Evolutionary conservation across 2,888 invertebrate species (phyloP).

Genomic region (Eutolmus rufibarbis): DNA sequence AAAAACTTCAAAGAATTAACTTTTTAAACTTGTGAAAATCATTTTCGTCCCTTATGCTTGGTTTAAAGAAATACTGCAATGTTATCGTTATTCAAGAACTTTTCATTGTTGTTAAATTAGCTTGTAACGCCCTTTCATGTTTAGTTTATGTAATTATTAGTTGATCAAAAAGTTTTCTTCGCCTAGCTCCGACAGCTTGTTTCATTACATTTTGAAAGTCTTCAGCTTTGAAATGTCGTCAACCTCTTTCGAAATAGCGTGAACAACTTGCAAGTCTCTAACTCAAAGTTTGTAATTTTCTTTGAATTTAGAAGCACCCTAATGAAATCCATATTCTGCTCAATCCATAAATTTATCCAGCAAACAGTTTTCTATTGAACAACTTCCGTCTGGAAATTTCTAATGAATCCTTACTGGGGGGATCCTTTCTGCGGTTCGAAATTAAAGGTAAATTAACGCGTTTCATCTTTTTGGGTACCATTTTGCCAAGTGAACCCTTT

Average conservation of each 20-base stretch:
- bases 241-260: neutral
- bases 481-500: constrained; percentile 32
- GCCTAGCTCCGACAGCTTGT: neutral
- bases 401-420: neutral
- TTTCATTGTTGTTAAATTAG: neutral
- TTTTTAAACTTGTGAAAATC: too few relatives aligned
- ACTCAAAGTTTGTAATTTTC: neutral
- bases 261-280: neutral
- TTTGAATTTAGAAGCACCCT: neutral
- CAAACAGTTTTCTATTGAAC: neutral
- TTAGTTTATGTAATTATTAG: neutral
- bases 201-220: neutral
- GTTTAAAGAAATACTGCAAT: neutral
- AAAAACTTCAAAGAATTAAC: too few relatives aligned
- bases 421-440: neutral
- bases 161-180: neutral
- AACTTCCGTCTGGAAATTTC: neutral
- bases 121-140: neutral
- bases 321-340: neutral
- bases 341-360: neutral
- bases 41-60: too few relatives aligned
- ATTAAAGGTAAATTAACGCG: constrained; percentile 36
- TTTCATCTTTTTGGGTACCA: constrained; percentile 24
- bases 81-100: neutral
- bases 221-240: neutral